Evolutionary conservation across 2,113 vertebrate genomes (phyloP).

Genomic region (Furnarius figulus): DNA sequence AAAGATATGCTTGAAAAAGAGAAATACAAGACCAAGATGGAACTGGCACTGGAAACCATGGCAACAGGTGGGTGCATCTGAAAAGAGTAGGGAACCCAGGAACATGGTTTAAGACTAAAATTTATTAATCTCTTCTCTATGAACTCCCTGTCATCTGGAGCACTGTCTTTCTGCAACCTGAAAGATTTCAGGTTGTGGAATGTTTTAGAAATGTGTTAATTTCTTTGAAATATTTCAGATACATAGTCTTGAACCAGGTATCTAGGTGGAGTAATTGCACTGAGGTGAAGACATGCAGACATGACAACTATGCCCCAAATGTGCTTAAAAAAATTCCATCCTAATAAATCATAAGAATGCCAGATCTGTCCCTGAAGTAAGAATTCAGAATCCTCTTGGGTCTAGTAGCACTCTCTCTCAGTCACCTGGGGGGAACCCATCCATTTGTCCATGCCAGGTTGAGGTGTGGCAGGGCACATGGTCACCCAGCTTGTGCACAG

Average conservation of each 20-base stretch:
- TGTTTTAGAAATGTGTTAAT: background rate
- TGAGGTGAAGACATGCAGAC: background rate
- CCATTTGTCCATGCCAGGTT: accelerated
- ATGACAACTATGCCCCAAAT: background rate
- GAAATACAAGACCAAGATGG: background rate
- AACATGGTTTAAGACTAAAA: background rate
- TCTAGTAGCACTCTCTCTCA: background rate
- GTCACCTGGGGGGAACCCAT: background rate
- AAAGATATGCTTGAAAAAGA: background rate
- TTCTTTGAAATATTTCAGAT: background rate
- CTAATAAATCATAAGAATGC: background rate
- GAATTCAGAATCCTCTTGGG: background rate
- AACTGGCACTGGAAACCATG: constrained; percentile 1
- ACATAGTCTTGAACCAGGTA: background rate
- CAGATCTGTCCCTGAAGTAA: background rate
- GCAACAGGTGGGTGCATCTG: constrained; percentile 1
- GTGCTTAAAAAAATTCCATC: background rate
- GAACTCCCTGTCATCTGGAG: background rate
- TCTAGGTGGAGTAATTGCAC: background rate
- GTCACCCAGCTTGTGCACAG: background rate
- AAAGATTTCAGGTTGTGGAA: background rate
- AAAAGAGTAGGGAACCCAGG: background rate
- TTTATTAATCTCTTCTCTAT: background rate
- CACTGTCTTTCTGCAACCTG: background rate
- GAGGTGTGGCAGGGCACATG: background rate